Conservation (phyloP, 2,113 vertebrate species). For the Oxyura jamaicensis region DNA sequence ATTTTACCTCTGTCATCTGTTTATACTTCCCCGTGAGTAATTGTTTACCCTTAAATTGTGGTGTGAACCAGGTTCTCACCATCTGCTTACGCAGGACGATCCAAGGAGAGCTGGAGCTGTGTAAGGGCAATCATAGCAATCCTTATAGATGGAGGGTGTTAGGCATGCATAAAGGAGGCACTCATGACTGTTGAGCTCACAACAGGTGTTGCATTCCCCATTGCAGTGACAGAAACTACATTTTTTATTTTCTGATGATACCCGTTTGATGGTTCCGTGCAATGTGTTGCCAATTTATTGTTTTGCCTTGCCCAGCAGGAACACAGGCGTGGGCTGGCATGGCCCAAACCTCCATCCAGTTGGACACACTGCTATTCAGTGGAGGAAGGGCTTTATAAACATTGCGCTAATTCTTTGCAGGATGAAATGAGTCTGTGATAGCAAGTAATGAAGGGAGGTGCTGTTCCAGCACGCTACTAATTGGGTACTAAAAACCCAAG, state of each 20-base stretch:
- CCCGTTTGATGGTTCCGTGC: neutral
- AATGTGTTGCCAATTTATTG: neutral
- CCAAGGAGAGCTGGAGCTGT: neutral
- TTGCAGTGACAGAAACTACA: neutral
- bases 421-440: neutral
- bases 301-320: neutral
- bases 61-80: neutral
- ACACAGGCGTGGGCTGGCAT: accelerated
- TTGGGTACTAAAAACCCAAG: neutral
- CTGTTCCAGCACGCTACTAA: neutral
- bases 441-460: neutral
- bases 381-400: conserved; percentile 12
- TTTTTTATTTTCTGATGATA: neutral
- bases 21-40: neutral
- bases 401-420: neutral
- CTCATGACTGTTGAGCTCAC: neutral
- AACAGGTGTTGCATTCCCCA: neutral
- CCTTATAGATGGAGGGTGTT: neutral
- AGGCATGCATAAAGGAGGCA: neutral
- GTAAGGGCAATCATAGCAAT: neutral
- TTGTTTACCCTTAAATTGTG: neutral
- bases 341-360: neutral
- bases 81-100: neutral
- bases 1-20: neutral
- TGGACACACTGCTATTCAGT: accelerated